Evolutionary conservation across 1,140 invertebrate species (phyloP), one percentile per base, ranked within the genome.

Genomic region (Drosophila seguyi): DNA sequence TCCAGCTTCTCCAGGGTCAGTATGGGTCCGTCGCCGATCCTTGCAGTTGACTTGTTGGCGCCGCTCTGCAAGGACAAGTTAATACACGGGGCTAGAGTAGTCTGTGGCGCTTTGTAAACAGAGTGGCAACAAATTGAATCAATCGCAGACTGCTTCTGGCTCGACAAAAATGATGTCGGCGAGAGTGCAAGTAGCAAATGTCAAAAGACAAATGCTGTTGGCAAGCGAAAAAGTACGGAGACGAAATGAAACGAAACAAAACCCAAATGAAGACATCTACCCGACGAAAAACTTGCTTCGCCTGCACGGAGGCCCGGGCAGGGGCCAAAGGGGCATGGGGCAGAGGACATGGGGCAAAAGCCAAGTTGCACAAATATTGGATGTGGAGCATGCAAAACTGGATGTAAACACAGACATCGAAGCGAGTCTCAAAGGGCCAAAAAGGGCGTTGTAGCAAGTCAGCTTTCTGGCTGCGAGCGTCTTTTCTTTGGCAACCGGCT

Each of bases 1-100:
- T 95, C 95, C 41, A 95, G 92, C 34, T 94, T 93, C 44, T 95
- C 94, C 71, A 96, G 91, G n/a, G 95, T 95, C 14, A 96, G 92
- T 53, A 95, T 95, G 8, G 94, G 94, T 8, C 95, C 95, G 74
- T 95, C 95, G 4, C 94, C 94, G 52, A 94, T 93, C 41, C 92
- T 75, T 41, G 92, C 87, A 8, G 92, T 59, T 8, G 91, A 92
- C 63, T 92, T 93, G 44, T 86, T 86, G 45, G 90, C 76, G 57
- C 91, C 92, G 80, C 92, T 93, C 92, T 93, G 69, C 20, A 36
- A 75, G 29, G 18, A 69, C 14, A 56, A 57, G 25, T 38, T 10
- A 61, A 25, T 22, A 11, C 57, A 41, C 16, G 25, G 20, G 22
- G 27, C 13, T 47, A 27, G 57, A 41, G 18, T 45, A 60, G 39